Conservation (phyloP, 37 sponge, comb jelly and placozoan species). For the Corticium candelabrum region DNA sequence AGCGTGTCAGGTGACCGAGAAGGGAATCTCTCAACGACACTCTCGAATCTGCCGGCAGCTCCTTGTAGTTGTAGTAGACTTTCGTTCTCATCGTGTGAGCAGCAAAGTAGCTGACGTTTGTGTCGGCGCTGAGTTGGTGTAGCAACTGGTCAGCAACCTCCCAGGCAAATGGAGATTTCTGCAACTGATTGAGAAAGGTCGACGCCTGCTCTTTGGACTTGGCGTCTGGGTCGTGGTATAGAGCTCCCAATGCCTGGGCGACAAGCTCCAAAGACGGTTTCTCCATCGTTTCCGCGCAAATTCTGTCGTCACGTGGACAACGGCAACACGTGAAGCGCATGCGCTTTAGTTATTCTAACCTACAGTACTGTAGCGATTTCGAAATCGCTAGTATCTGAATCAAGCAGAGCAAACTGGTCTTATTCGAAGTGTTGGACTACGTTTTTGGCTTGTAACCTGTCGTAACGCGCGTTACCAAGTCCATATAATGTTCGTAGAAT, state of each 20-base stretch:
- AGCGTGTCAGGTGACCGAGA: constrained; percentile 33
- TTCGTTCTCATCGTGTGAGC: constrained; percentile 88
- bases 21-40: constrained; percentile 67
- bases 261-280: constrained; percentile 49
- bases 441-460: no score
- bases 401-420: no score
- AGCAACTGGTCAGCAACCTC: constrained; percentile 69
- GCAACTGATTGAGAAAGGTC: constrained; percentile 46
- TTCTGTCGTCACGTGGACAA: no score
- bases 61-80: constrained; percentile 40
- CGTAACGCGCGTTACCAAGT: not conserved
- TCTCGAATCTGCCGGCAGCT: constrained; percentile 58
- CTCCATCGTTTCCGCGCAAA: constrained; percentile 62
- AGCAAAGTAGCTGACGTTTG: constrained; percentile 61
- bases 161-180: constrained; percentile 67
- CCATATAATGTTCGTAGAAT: no score
- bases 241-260: constrained; percentile 31
- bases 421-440: no score
- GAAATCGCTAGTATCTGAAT: no score
- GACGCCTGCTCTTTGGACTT: constrained; percentile 25
- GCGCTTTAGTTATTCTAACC: no score
- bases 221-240: constrained; percentile 37
- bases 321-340: no score
- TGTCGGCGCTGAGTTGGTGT: constrained; percentile 17
- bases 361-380: no score